Evolutionary conservation across 2,888 invertebrate species (phyloP), one percentile per base, ranked within the genome.

Genomic region (Nomada ruficornis): DNA sequence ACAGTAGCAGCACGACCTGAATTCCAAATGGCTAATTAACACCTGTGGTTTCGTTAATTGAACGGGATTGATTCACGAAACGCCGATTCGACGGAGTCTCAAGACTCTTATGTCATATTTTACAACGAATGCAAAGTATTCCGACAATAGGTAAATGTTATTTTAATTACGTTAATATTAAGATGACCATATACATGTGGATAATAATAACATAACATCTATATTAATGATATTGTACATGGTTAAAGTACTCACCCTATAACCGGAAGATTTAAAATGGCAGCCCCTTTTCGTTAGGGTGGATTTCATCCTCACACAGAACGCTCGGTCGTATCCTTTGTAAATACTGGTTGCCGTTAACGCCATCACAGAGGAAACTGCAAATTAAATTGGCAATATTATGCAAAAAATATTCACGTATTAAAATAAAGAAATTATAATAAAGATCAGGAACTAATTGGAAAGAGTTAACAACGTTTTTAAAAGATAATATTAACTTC

Each of bases 271-370:
- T 94, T 98, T 98, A 94, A 98, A 98, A 94, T 98, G 98, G 93
- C 99, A 99, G 80, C 99, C 99, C 91, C 99, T 95, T 94, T 99
- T 99, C 68, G 99, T 99, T 83, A 99, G 95, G 0, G 99, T 99
- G 74, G 99, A 99, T 94, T 99, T 99, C 99, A 99, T 99, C 87
- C 99, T 96, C 67, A 99, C 96, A 94, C 99, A 99, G 94, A 98
- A 98, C 60, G 98, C 98, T 91, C 98, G 95, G 91, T 98, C 98
- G 94, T 97, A 96, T 55, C 98, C 98, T 93, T 97, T 97, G 94
- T 96, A 98, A 59, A 94, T 92, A 76, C 96, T 96, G 79, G 96
- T 96, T 18, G 96, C 95, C 68, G 96, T 96, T 88, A 98, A 94
- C 73, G 96, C 96, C 98, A 98, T 98, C 92, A 97, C 96, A 85